Evolutionary conservation across 2,113 vertebrate species (phyloP).

Genomic region (Chaenocephalus aceratus): DNA sequence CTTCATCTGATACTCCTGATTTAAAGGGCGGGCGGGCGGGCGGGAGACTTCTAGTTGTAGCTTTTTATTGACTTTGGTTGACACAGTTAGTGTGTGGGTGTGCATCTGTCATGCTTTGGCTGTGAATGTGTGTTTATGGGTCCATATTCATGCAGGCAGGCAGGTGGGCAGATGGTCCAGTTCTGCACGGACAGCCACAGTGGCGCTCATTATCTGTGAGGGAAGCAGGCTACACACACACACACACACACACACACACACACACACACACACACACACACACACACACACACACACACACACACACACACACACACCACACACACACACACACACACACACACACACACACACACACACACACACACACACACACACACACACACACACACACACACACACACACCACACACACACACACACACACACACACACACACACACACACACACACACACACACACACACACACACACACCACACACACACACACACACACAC

Average conservation of each 20-base stretch:
- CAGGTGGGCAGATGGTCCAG: slow-evolving; percentile 74
- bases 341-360: slow-evolving; percentile 14
- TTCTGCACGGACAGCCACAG: slow-evolving; percentile 71
- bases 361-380: slow-evolving; percentile 29
- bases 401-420: slow-evolving; percentile 40
- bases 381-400: slow-evolving; percentile 32
- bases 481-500: slow-evolving; percentile 20
- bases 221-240: slow-evolving; percentile 54
- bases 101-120: slow-evolving; percentile 40
- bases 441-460: slow-evolving; percentile 41
- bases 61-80: slow-evolving; percentile 49
- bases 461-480: slow-evolving; percentile 46
- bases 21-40: slow-evolving; percentile 27
- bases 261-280: background rate
- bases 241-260: slow-evolving; percentile 47
- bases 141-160: slow-evolving; percentile 33
- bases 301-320: slow-evolving; percentile 32
- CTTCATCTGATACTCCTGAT: slow-evolving; percentile 45
- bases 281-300: slow-evolving; percentile 46
- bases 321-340: slow-evolving; percentile 32
- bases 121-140: slow-evolving; percentile 32
- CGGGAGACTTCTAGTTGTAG: slow-evolving; percentile 13
- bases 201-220: slow-evolving; percentile 42
- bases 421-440: slow-evolving; percentile 34
- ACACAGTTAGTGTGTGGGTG: slow-evolving; percentile 38